Evolutionary conservation across 2,888 invertebrate species (phyloP).

Genomic region (Tridacna crocea): DNA sequence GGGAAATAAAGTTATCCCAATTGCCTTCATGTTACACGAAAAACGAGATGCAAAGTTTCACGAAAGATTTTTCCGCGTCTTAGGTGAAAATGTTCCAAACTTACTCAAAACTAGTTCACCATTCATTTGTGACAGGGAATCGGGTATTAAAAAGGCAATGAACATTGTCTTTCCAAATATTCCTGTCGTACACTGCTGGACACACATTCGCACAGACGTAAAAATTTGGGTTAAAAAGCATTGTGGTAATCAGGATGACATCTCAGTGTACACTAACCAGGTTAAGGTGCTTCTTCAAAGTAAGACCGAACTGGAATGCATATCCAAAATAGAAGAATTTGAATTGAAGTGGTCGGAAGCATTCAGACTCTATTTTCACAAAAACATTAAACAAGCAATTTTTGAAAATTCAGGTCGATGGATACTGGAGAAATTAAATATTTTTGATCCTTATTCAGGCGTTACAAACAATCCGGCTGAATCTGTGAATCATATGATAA

Average conservation of each 20-base stretch:
- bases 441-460: slow-evolving; percentile 27
- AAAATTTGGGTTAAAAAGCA: too few species aligned
- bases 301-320: too few species aligned
- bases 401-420: slow-evolving; percentile 29
- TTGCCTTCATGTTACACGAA: slow-evolving; percentile 40
- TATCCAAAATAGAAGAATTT: too few species aligned
- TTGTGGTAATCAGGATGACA: too few species aligned
- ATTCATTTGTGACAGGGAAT: slow-evolving; percentile 30
- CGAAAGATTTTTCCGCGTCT: slow-evolving; percentile 26
- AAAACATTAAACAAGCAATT: not conserved
- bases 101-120: slow-evolving; percentile 16
- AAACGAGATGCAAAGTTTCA: slow-evolving; percentile 32
- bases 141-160: slow-evolving; percentile 34
- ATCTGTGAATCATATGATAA: slow-evolving; percentile 31
- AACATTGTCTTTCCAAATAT: too few species aligned
- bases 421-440: slow-evolving; percentile 12
- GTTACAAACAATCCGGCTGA: slow-evolving; percentile 34
- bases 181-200: too few species aligned
- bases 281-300: too few species aligned
- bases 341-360: slow-evolving; percentile 12
- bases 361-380: slow-evolving; percentile 23
- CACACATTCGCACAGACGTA: too few species aligned
- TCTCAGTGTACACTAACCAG: too few species aligned
- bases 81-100: slow-evolving; percentile 26
- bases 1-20: slow-evolving; percentile 6